Conservation (phyloP, 2,888 invertebrate genomes). For the Choreutis nemorana region DNA sequence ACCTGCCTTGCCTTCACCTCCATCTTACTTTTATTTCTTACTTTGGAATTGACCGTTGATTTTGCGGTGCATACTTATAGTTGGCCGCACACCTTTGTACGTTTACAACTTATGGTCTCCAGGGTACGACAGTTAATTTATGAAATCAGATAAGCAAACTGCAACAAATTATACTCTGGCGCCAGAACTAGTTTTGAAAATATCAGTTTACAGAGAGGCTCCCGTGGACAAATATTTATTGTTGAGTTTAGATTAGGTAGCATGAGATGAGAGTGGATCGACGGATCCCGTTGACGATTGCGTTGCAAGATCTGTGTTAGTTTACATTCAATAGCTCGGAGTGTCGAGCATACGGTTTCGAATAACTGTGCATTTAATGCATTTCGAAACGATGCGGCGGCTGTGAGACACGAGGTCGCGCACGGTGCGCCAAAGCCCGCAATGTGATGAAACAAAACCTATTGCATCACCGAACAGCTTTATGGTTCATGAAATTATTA, state of each 20-base stretch:
- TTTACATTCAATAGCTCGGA: slow-evolving; percentile 38
- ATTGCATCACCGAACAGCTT: slow-evolving; percentile 54
- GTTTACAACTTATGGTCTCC: too few relatives aligned
- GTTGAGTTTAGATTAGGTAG: too few relatives aligned
- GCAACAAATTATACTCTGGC: too few relatives aligned
- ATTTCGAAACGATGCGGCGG: slow-evolving; percentile 62
- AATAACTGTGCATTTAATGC: slow-evolving; percentile 58
- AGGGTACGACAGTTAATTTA: too few relatives aligned
- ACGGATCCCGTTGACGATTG: slow-evolving; percentile 15
- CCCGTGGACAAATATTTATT: too few relatives aligned
- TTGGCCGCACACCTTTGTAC: too few relatives aligned
- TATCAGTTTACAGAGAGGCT: too few relatives aligned
- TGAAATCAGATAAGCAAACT: too few relatives aligned
- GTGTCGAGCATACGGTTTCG: slow-evolving; percentile 31
- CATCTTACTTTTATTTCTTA: slow-evolving; percentile 18
- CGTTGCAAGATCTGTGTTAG: slow-evolving; percentile 22
- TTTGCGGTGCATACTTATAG: slow-evolving; percentile 9
- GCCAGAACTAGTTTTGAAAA: too few relatives aligned
- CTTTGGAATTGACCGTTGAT: slow-evolving; percentile 17
- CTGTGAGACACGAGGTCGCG: slow-evolving; percentile 58
- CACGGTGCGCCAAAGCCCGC: slow-evolving; percentile 49
- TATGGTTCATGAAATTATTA: slow-evolving; percentile 56
- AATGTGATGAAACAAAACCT: slow-evolving; percentile 57
- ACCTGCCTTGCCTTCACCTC: slow-evolving; percentile 37
- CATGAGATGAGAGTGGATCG: too few relatives aligned